phyloP scores from a whole-genome alignment of 2,797 vertebrate species.

The Protosalanx chinensis region DNA sequence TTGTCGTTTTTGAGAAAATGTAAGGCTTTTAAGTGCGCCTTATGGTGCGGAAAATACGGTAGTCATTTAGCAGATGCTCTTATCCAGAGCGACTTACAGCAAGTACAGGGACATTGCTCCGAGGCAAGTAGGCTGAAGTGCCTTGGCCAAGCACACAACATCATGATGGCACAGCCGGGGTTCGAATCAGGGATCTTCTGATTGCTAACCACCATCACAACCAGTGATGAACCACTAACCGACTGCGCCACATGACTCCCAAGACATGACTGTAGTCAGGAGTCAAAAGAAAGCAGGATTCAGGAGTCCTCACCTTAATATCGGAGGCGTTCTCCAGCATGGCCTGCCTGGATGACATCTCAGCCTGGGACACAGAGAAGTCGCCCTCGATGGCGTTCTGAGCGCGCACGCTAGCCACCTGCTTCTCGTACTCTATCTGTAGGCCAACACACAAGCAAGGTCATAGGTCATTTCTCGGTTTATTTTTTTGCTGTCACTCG shows the following conservation, averaged over 20 bases:
- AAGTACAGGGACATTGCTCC: no score
- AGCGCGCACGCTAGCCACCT: constrained; percentile 80
- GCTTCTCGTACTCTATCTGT: constrained; percentile 86
- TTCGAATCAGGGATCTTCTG: no score
- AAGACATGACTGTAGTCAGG: neutral
- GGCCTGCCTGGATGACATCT: constrained; percentile 88
- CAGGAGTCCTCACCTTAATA: constrained; percentile 77
- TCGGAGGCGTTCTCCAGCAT: constrained; percentile 94
- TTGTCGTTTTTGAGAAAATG: no score
- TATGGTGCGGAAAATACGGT: no score
- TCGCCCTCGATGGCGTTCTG: constrained; percentile 83
- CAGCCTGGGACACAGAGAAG: constrained; percentile 89
- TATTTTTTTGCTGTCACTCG: neutral
- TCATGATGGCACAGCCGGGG: no score
- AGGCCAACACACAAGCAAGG: neutral
- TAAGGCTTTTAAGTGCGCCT: no score
- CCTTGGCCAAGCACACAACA: no score
- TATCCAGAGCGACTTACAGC: no score
- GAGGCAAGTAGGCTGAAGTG: no score
- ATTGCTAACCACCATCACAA: neutral
- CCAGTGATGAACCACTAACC: no score
- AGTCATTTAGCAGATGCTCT: no score
- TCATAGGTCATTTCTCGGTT: neutral
- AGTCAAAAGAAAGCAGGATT: neutral
- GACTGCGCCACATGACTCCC: no score